Percentiles rank a stretch among this genome's conserved stretches.
phyloP scores from a whole-genome alignment of 2,888 invertebrate genomes.

The Ariolimax columbianus region DNA sequence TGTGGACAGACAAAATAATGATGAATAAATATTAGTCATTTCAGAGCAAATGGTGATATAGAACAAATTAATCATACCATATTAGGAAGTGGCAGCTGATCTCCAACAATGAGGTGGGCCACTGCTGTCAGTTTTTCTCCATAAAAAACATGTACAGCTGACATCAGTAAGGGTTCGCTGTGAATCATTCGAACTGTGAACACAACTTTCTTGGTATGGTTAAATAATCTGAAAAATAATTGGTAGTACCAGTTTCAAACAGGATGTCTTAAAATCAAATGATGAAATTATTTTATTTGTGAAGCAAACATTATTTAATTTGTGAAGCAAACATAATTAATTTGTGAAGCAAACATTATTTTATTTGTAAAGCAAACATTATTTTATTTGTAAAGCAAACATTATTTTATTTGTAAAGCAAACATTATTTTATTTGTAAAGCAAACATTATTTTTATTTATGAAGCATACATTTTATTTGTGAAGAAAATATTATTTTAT shows the following conservation, averaged over 20 bases:
- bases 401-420: too few species aligned
- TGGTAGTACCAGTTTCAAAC: not conserved
- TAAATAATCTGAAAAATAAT: conserved; percentile 61
- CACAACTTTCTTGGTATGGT: conserved; percentile 72
- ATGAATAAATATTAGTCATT: too few species aligned
- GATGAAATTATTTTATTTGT: not conserved
- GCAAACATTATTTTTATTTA: too few species aligned
- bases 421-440: too few species aligned
- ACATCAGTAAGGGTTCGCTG: conserved; percentile 79
- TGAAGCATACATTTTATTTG: too few species aligned
- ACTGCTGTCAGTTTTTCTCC: conserved; percentile 78
- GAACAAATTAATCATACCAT: too few species aligned
- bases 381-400: too few species aligned
- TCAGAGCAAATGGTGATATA: too few species aligned
- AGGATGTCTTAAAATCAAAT: not conserved
- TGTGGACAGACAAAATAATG: too few species aligned
- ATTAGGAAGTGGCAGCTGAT: conserved; percentile 77
- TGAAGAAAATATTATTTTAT: not conserved
- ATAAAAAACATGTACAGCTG: conserved; percentile 80
- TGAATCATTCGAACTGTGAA: conserved; percentile 80
- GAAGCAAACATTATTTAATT: not conserved
- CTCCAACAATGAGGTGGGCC: conserved; percentile 80
- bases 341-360: too few species aligned
- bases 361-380: too few species aligned
- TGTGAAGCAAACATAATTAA: too few species aligned